These are phyloP conservation scores for Alosa alosa DNA, from an alignment of 2,113 vertebrate species.

Conservation along the genomic window DNA sequence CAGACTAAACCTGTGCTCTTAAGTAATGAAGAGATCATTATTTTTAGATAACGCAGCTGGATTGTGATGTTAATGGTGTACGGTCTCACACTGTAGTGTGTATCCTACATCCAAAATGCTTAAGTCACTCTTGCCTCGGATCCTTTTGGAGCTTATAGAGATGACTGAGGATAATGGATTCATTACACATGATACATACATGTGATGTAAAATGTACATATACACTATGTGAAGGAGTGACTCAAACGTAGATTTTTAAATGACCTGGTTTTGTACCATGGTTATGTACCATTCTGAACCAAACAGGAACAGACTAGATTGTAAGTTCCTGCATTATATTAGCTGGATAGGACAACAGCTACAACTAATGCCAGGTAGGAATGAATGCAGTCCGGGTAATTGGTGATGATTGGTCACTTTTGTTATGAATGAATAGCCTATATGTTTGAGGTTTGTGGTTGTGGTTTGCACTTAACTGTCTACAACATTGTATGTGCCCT, in stretches of 20 bases:
- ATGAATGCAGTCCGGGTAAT: background rate
- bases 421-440: background rate
- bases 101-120: background rate
- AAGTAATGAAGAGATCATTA: background rate
- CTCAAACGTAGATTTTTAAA: background rate
- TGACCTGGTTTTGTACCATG: background rate
- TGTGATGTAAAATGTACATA: background rate
- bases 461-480: background rate
- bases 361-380: background rate
- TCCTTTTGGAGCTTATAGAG: too few species aligned
- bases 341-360: background rate
- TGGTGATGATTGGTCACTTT: background rate
- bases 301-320: background rate
- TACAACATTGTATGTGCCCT: background rate
- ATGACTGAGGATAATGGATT: too few species aligned
- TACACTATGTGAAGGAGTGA: background rate
- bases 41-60: background rate
- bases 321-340: background rate
- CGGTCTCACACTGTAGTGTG: background rate
- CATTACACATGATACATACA: background rate
- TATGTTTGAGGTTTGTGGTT: conserved; percentile 2
- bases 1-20: background rate
- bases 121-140: too few species aligned
- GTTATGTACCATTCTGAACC: background rate
- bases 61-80: background rate